These are phyloP conservation scores for Drosophila trichaetosa DNA, from an alignment of 2,888 invertebrate species.

Conservation along the genomic window DNA sequence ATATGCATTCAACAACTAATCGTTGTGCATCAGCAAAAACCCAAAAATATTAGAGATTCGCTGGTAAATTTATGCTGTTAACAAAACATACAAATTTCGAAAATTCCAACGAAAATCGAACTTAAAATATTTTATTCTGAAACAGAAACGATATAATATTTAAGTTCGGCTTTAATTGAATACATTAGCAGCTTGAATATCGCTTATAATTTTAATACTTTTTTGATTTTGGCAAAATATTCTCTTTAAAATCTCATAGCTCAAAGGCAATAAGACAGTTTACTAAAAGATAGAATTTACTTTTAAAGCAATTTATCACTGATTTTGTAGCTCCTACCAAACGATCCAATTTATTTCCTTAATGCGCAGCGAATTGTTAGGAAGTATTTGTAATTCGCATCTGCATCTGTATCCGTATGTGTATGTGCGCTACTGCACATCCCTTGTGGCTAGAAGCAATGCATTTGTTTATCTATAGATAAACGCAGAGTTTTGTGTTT, in stretches of 20 bases:
- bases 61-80: background rate
- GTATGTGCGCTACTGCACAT: conserved; percentile 44
- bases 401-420: conserved; percentile 13
- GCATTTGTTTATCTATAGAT: conserved; percentile 51
- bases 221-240: background rate
- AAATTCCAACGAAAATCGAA: background rate
- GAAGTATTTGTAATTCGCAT: conserved; percentile 26
- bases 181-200: background rate
- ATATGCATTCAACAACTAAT: conserved; percentile 45
- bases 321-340: background rate
- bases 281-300: background rate
- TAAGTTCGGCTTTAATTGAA: background rate
- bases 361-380: conserved; percentile 4
- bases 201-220: background rate
- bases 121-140: background rate
- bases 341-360: background rate
- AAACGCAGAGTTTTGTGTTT: conserved; percentile 34
- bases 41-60: conserved; percentile 14
- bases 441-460: conserved; percentile 17
- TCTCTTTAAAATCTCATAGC: background rate
- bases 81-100: conserved; percentile 8
- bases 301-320: background rate
- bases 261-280: background rate
- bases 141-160: background rate
- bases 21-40: conserved; percentile 36